Base-by-base conservation (phyloP, 2,113 vertebrate genomes). In the Neodontobutis hainanensis region DNA sequence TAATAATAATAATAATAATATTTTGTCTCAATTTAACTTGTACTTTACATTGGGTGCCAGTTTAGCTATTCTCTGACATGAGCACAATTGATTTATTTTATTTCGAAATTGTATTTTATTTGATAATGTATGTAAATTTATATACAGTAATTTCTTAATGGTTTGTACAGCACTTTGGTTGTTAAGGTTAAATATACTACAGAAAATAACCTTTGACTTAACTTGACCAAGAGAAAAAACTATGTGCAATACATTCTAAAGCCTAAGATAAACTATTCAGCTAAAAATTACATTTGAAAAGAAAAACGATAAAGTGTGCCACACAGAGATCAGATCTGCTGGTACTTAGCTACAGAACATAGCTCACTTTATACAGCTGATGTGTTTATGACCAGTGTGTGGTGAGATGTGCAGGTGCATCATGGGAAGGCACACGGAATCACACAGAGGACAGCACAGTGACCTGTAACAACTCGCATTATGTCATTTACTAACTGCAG, bases 371-470 rank as follows among this genome's bases (percentile, higher is more conserved):
- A 35, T 52, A 34, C 44, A 12, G 50, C 19, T 55, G 48, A 9
- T 8, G 15, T 19, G 52, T 55, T 55, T 55, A 46, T 12, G 44
- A 46, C 5, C 44, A 11, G 12, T 46, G 44, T 46, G 44, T 11
- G 5, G 52, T 12, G 52, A 55, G 52, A 14, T 55, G 52, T 55
- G 52, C 52, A 55, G 52, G 52, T 55, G 52, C 52, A 55, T 55
- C 32, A 55, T 55, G 52, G 34, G 52, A 55, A 55, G 35, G 11
- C 52, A 55, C 19, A 55, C 32, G 52, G 52, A 12, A 55, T 55
- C 52, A 55, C 52, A 55, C 52, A n/a, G 52, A 55, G 52, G 52
- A 55, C 52, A 55, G 52, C 52, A 11, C 52, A 55, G 52, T 55
- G 52, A 55, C 52, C 52, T 34, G 36, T 32, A 55, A 55, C 32